Evolutionary conservation across 53 echinoderm and acorn worm genomes (phyloP).

Genomic region (Zoroaster sp.): DNA sequence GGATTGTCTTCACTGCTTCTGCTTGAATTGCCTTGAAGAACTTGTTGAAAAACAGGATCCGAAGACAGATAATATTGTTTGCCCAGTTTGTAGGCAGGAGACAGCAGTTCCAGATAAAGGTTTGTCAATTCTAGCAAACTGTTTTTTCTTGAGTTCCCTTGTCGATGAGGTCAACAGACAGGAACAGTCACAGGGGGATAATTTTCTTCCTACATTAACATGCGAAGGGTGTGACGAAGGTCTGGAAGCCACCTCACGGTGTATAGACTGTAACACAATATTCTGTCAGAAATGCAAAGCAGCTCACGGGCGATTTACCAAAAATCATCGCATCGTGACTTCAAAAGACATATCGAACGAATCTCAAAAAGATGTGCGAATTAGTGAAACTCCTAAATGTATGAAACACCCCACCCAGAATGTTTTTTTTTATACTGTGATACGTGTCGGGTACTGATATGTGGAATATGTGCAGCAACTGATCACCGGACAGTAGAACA

Average conservation of each 20-base stretch:
- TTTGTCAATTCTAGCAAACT: neutral
- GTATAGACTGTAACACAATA: neutral
- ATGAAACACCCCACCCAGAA: neutral
- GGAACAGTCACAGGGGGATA: neutral
- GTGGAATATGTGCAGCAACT: neutral
- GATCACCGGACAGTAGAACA: neutral
- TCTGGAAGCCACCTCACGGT: neutral
- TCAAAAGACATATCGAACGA: too few relatives aligned
- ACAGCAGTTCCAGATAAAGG: neutral
- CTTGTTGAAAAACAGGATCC: neutral
- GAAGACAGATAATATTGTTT: neutral
- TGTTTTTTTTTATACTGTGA: neutral
- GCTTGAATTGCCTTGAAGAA: neutral
- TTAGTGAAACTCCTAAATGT: neutral
- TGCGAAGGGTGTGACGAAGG: neutral
- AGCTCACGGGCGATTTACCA: neutral
- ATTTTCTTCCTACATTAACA: neutral
- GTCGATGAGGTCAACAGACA: slow-evolving; percentile 6
- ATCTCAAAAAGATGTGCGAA: neutral
- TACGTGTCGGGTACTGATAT: neutral
- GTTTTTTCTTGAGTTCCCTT: slow-evolving; percentile 33
- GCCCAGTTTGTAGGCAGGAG: neutral
- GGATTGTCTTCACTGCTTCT: neutral
- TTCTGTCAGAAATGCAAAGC: neutral
- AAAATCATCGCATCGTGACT: neutral